Percentiles rank a stretch among this genome's conserved stretches.
Evolutionary conservation across 2,888 invertebrate genomes (phyloP).

Genomic region (Suillia variegata): DNA sequence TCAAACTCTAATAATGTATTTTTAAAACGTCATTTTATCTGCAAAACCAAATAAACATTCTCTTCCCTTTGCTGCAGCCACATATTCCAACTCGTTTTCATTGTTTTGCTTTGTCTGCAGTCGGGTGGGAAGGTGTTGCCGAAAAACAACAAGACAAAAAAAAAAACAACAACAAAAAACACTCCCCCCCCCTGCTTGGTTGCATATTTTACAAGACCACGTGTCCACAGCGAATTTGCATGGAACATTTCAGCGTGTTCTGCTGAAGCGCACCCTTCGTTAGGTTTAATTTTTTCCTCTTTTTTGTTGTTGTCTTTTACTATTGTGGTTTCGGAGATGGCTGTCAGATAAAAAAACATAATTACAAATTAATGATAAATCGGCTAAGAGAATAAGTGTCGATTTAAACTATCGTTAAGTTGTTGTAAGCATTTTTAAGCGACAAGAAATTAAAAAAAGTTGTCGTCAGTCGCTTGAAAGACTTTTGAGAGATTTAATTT

Average conservation of each 20-base stretch:
- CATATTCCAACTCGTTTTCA: not conserved
- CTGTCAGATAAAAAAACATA: too few species aligned
- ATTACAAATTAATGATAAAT: not conserved
- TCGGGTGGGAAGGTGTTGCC: constrained; percentile 20
- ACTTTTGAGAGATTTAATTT: too few species aligned
- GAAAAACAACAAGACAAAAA: too few species aligned
- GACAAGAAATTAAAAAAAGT: too few species aligned
- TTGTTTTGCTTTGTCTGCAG: not conserved
- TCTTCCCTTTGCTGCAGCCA: constrained; percentile 1
- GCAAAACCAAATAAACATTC: constrained; percentile 20
- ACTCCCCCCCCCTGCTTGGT: not conserved
- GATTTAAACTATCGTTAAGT: too few species aligned
- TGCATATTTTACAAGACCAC: constrained; percentile 18
- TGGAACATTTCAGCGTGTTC: constrained; percentile 6
- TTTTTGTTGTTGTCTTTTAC: too few species aligned
- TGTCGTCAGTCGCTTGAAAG: too few species aligned
- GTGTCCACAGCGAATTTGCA: constrained; percentile 14
- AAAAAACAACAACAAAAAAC: too few species aligned
- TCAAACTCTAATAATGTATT: constrained; percentile 54
- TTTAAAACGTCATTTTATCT: constrained; percentile 46
- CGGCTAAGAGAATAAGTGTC: too few species aligned
- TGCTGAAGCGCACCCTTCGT: not conserved
- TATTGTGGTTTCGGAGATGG: not conserved
- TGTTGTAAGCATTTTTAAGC: too few species aligned
- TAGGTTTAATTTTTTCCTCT: too few species aligned